These are phyloP conservation scores for Orthonychiurus folsomi DNA, from an alignment of 2,888 invertebrate genomes.

Conservation along the genomic window DNA sequence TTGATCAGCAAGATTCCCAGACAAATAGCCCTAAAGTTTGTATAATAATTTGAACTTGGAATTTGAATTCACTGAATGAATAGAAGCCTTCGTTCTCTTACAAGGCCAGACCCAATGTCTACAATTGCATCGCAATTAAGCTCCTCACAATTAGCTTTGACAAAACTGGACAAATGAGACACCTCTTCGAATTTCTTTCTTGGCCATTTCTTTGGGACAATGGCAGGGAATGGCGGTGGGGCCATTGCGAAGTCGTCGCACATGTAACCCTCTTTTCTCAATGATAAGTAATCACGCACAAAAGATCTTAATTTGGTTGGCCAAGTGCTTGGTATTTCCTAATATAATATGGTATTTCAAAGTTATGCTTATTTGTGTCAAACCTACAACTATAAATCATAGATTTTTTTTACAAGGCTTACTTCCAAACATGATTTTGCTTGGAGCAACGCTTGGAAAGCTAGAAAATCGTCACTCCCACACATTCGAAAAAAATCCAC, in stretches of 20 bases:
- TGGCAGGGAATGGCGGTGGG: no score
- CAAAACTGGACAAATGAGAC: conserved; percentile 20
- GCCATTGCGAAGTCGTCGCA: no score
- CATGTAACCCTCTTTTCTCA: no score
- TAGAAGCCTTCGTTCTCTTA: conserved; percentile 9
- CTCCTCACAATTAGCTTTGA: conserved; percentile 15
- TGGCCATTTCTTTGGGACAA: conserved; percentile 29
- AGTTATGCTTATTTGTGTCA: no score
- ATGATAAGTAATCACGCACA: no score
- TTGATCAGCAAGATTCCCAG: conserved; percentile 15
- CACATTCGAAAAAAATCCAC: conserved; percentile 11
- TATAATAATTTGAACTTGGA: neutral
- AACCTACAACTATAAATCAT: no score
- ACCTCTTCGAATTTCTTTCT: conserved; percentile 29
- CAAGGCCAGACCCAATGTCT: conserved; percentile 32
- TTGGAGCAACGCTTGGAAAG: neutral
- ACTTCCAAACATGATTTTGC: neutral
- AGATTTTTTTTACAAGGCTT: no score
- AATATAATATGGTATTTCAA: no score
- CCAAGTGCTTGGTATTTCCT: no score
- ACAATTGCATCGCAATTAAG: conserved; percentile 20
- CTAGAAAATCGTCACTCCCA: neutral
- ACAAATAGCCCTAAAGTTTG: conserved; percentile 27
- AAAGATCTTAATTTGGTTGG: no score
- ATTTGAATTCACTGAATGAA: neutral